Evolutionary conservation across 64 coral and sea anemone species (phyloP), one percentile per base, ranked within the genome.

Genomic region (Exaiptasia diaphana): DNA sequence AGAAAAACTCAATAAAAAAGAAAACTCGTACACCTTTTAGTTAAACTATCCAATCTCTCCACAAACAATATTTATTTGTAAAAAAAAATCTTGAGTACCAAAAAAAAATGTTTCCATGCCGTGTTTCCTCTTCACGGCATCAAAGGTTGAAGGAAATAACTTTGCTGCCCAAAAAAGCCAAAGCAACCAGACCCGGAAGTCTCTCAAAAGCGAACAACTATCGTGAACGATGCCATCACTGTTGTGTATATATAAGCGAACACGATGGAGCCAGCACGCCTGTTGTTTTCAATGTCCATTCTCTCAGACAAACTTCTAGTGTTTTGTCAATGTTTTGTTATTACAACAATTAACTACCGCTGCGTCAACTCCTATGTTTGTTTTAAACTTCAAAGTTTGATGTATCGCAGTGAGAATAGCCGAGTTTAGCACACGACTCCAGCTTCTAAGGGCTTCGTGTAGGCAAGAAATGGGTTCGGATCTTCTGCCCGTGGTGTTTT

Each of bases 361-460:
- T 65, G 61, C 5, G 61, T 65, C 26, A 35, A 38, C 61, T 65
- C n/a, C n/a, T 65, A 9, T 65, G 61, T 65, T 65, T 65, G 61
- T 65, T 65, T 38, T 38, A 35, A 65, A 20, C 27, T 18, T 35
- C 38, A 36, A 34, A 34, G 3, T 38, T 37, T 65, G 61, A 65
- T 35, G 38, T 18, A 35, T 65, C n/a, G n/a, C n/a, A n/a, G n/a
- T n/a, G n/a, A n/a, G n/a, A n/a, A n/a, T n/a, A n/a, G n/a, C n/a
- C n/a, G n/a, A n/a, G n/a, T n/a, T n/a, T n/a, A n/a, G n/a, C n/a
- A n/a, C n/a, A n/a, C n/a, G n/a, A n/a, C n/a, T n/a, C n/a, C n/a
- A n/a, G n/a, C n/a, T n/a, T n/a, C n/a, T n/a, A n/a, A n/a, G n/a
- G n/a, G n/a, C n/a, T n/a, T n/a, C n/a, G n/a, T n/a, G n/a, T n/a